Evolutionary conservation across 2,797 vertebrate genomes (phyloP), one percentile per base, ranked within the genome.

Genomic region (Anas georgica): DNA sequence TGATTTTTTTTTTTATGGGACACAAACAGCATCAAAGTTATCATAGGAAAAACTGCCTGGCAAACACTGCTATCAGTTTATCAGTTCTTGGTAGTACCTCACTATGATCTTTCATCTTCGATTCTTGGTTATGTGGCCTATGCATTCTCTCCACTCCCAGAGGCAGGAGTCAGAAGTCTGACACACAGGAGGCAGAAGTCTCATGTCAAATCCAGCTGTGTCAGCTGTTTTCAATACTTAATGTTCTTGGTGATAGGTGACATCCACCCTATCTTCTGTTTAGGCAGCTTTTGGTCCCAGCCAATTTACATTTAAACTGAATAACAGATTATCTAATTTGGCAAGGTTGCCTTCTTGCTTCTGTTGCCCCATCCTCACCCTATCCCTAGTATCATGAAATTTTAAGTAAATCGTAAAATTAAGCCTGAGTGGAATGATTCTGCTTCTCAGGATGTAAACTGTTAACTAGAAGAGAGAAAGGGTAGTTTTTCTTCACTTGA

Each of bases 161-260:
- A 76, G 70, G 63, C 33, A 33, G 33, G 33, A 33, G 33, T 33
- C 33, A 33, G 33, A 33, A 33, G 33, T 33, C 33, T 33, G 33
- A 33, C 33, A 33, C 33, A 12, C 26, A 59, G 45, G 23, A 17
- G n/a, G 73, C 39, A 73, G 72, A 78, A 48, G 11, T 39, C 59
- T 88, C 59, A 66, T 56, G 60, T 73, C 91, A 96, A 84, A 91
- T 63, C 68, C 31, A 91, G 50, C 74, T 74, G 17, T 77, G 67
- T 84, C 86, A 93, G 67, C 56, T 72, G 8, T 73, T 95, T 86
- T 70, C 83, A 92, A 5, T 37, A 84, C 21, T 54, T 74, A 31
- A 46, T 46, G 29, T 50, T 63, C 41, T 77, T 62, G 74, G 88
- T 43, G 72, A 86, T 83, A 64, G 83, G 45, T 80, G 88, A 68